Base-by-base conservation (phyloP, 1,140 invertebrate species). In the Drosophila nebulosa region DNA sequence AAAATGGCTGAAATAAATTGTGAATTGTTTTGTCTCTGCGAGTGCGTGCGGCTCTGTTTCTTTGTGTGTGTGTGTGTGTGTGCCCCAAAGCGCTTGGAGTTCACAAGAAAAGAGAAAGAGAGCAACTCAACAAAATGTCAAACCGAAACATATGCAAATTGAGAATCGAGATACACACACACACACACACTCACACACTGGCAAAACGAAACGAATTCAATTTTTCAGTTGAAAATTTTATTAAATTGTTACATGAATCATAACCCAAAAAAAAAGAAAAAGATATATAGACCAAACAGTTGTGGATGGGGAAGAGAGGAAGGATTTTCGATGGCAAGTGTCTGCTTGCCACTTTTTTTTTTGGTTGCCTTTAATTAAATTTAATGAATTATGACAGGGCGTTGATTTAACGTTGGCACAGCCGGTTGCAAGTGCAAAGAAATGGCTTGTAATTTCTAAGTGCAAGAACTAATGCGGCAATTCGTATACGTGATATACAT, bases 371-470 rank as follows among this genome's bases (percentile, higher is more conserved):
- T 85, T 85, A 85, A 85, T 85, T 81, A 85, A 81, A 86, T 78
- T 86, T 86, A 86, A 85, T 86, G 81, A 86, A 85, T 86, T 78
- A 66, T 85, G 78, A 64, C 78, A 65, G 27, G 60, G 81, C 58
- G 81, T 78, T 85, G 81, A 85, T 86, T 81, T 85, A 75, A 75
- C n/a, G 72, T 59, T 64, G 63, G 58, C 62, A 55, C 72, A 68
- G 64, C 71, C 61, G 69, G 14, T 62, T 74, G 56, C 64, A 51
- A 53, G 36, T 24, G 58, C 51, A 60, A 18, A 46, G 55, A 42
- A 58, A 36, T 64, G 21, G 21, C 14, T 53, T 26, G n/a, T 30
- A 26, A 39, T 30, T 57, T 55, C n/a, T 52, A 64, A 69, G 24
- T 69, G 67, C 61, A 67, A 27, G 18, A 42, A 63, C 36, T 63